Percentiles rank a stretch among this genome's conserved stretches.
phyloP scores from a whole-genome alignment of 2,888 invertebrate species.

The Acrobeloides nanus region DNA sequence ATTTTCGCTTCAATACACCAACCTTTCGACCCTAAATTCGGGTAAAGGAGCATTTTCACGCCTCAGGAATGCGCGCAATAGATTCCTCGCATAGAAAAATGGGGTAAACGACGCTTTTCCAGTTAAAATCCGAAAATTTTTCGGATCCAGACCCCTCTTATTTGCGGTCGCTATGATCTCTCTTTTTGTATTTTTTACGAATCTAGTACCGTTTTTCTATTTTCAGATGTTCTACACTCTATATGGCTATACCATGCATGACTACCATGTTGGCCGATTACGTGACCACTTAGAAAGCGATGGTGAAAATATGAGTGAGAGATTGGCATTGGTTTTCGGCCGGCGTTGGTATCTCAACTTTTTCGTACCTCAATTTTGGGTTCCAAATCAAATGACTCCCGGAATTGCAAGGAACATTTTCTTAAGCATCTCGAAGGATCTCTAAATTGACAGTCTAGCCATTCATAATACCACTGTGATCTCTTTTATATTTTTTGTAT shows the following conservation, averaged over 20 bases:
- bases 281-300: conserved; percentile 43
- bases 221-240: conserved; percentile 47
- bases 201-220: neutral
- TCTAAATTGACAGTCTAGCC: too few species aligned
- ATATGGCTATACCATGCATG: conserved; percentile 50
- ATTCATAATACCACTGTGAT: too few species aligned
- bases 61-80: too few species aligned
- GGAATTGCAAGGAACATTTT: conserved; percentile 29
- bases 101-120: too few species aligned
- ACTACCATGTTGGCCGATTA: conserved; percentile 41
- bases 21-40: too few species aligned
- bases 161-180: neutral
- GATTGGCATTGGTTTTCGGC: conserved; percentile 49
- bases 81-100: too few species aligned
- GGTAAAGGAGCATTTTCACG: too few species aligned
- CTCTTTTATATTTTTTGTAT: too few species aligned
- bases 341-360: conserved; percentile 45
- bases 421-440: conserved; percentile 24
- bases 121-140: conserved; percentile 1
- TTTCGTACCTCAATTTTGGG: conserved; percentile 37
- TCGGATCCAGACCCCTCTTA: neutral
- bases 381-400: conserved; percentile 24
- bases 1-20: too few species aligned
- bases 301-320: conserved; percentile 38
- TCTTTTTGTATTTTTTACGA: neutral